phyloP scores from a whole-genome alignment of 37 sponge, comb jelly and placozoan genomes.

The Beroe ovata region DNA sequence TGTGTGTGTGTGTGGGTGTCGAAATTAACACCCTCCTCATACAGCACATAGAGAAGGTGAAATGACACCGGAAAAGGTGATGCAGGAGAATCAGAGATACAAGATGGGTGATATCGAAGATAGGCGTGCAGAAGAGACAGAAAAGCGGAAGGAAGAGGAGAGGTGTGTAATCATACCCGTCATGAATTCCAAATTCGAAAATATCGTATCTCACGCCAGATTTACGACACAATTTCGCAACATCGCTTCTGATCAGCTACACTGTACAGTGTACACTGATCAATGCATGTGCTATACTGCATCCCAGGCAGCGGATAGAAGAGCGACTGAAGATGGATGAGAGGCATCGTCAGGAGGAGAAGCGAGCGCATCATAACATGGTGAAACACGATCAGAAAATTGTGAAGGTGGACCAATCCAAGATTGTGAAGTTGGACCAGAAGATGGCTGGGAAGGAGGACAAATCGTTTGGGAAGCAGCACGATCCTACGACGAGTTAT shows the following conservation, averaged over 20 bases:
- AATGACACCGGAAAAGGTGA: constrained; percentile 7
- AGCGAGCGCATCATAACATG: constrained; percentile 13
- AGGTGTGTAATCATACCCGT: too few relatives aligned
- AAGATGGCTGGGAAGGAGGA: not conserved
- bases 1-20: too few relatives aligned
- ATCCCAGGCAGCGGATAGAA: constrained; percentile 24
- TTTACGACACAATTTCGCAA: too few relatives aligned
- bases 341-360: constrained; percentile 18
- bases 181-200: too few relatives aligned
- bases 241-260: too few relatives aligned
- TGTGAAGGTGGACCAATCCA: not conserved
- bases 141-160: constrained; percentile 18
- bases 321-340: constrained; percentile 42
- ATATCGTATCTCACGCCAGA: too few relatives aligned
- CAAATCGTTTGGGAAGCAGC: constrained; percentile 1
- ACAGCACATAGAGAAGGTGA: not conserved
- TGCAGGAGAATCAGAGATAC: constrained; percentile 3
- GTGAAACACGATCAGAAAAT: constrained; percentile 5
- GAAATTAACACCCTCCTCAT: not conserved
- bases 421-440: constrained; percentile 23
- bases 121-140: not conserved
- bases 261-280: too few relatives aligned
- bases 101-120: constrained; percentile 12
- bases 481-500: constrained; percentile 42
- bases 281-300: too few relatives aligned